Percentiles rank a stretch among this genome's conserved stretches.
phyloP scores from a whole-genome alignment of 37 sponge, comb jelly and placozoan genomes.

The Halichondria panicea region DNA sequence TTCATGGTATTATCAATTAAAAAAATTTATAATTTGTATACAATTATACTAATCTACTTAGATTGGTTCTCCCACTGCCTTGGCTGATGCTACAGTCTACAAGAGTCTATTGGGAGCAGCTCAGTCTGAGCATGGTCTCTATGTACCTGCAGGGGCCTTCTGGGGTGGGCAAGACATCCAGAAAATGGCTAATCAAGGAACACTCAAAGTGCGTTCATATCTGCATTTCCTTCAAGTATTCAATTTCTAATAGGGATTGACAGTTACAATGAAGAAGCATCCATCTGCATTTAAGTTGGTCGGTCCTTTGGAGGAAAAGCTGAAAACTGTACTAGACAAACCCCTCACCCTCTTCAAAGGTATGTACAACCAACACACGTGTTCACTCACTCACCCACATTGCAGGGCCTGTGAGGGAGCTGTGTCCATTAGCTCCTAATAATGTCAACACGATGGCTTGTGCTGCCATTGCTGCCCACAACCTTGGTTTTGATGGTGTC shows the following conservation, averaged over 20 bases:
- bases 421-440: conserved; percentile 92
- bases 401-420: conserved; percentile 80
- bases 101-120: conserved; percentile 28
- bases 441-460: conserved; percentile 95
- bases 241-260: conserved; percentile 52
- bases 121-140: conserved; percentile 64
- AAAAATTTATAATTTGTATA: not conserved
- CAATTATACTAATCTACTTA: not conserved
- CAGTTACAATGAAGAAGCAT: conserved; percentile 92
- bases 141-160: conserved; percentile 85
- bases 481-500: conserved; percentile 80
- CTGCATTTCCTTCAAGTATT: not conserved
- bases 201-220: conserved; percentile 50
- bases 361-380: conserved; percentile 10
- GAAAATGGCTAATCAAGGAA: conserved; percentile 93
- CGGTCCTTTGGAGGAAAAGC: conserved; percentile 60
- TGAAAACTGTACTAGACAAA: conserved; percentile 36
- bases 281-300: conserved; percentile 83
- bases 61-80: conserved; percentile 92
- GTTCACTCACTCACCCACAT: not conserved
- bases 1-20: conserved; percentile 60
- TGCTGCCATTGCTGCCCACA: conserved; percentile 91
- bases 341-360: conserved; percentile 78
- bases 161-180: conserved; percentile 92
- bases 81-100: conserved; percentile 65